Evolutionary conservation across 2,113 vertebrate genomes (phyloP).

Genomic region (Stigmatopora argus): DNA sequence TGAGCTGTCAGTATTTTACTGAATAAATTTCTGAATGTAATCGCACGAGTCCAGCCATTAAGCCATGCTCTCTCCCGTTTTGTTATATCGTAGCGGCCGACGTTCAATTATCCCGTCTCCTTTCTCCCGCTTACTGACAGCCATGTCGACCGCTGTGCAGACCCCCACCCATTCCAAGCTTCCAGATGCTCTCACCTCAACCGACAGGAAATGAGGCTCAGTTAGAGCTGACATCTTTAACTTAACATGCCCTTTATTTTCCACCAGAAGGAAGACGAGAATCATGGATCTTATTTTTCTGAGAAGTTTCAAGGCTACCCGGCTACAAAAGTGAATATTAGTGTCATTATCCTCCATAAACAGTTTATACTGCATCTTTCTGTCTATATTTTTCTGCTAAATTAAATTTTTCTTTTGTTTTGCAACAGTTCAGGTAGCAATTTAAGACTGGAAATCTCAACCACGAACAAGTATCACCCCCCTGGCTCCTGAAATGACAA

Average conservation of each 20-base stretch:
- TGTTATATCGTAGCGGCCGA: constrained; percentile 39
- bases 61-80: constrained; percentile 36
- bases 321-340: too few species aligned
- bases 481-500: constrained; percentile 32
- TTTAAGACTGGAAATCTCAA: not conserved
- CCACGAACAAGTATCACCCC: constrained; percentile 16
- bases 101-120: constrained; percentile 67
- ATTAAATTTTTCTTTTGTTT: not conserved
- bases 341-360: too few species aligned
- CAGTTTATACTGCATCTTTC: too few species aligned
- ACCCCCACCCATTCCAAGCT: constrained; percentile 34
- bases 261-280: constrained; percentile 26
- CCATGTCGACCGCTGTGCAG: constrained; percentile 64
- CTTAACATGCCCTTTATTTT: constrained; percentile 53
- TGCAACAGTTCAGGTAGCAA: not conserved
- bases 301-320: not conserved
- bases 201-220: constrained; percentile 57
- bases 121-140: constrained; percentile 61
- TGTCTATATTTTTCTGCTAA: too few species aligned
- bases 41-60: constrained; percentile 56
- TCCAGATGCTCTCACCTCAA: constrained; percentile 56
- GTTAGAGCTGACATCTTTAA: constrained; percentile 47
- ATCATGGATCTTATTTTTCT: not conserved
- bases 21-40: not conserved
- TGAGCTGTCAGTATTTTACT: too few species aligned